A percentile compares a stretch with the other conserved stretches of the same genome.
These are phyloP conservation scores for Perognathus longimembris DNA, from an alignment of 2,113 vertebrate species.

Conservation along the genomic window DNA sequence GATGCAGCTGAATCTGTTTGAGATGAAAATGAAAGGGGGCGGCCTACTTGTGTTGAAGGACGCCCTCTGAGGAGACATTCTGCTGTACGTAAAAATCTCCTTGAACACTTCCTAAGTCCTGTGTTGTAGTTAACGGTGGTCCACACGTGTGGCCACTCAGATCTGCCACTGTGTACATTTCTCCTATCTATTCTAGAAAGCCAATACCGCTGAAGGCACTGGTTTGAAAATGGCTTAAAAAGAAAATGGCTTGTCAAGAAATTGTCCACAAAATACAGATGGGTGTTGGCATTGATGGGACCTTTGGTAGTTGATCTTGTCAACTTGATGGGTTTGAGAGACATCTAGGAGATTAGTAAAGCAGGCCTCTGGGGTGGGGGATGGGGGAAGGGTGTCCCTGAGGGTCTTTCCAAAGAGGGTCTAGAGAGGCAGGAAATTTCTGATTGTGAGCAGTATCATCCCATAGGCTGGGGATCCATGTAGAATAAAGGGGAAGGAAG, in stretches of 20 bases:
- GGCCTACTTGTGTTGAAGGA: neutral
- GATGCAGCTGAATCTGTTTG: neutral
- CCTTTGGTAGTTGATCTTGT: neutral
- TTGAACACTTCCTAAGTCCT: neutral
- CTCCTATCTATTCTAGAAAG: neutral
- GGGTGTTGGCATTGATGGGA: neutral
- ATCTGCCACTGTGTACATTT: neutral
- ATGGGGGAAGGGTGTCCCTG: neutral
- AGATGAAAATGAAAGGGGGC: slow-evolving; percentile 38
- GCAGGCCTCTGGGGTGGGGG: neutral
- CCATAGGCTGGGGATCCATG: neutral
- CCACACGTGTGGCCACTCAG: neutral
- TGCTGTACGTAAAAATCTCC: neutral
- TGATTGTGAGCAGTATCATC: neutral
- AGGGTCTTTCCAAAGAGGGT: neutral
- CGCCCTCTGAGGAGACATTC: neutral
- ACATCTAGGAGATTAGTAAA: neutral
- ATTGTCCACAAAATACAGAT: neutral
- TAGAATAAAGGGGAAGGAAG: neutral
- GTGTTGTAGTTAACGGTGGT: neutral
- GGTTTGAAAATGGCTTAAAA: neutral
- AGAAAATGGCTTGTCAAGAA: neutral
- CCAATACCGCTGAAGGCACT: neutral
- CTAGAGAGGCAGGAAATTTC: neutral
- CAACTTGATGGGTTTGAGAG: neutral